Evolutionary conservation across 2,797 vertebrate species (phyloP), one percentile per base, ranked within the genome.

Genomic region (Takifugu rubripes): DNA sequence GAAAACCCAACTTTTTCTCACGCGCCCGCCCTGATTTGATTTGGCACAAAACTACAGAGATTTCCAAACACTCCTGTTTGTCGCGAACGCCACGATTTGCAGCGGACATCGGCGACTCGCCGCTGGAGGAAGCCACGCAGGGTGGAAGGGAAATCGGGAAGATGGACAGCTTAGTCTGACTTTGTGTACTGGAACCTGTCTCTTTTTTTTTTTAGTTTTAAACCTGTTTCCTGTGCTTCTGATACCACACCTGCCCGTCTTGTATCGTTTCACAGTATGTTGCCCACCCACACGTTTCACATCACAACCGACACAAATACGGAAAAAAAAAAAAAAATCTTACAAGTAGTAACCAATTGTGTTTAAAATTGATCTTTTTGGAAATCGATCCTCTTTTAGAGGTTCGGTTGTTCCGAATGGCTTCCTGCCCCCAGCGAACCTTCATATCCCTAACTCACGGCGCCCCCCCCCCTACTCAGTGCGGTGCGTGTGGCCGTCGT

Each of bases 401-500:
- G 53, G 11, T 56, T 10, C 26, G 3, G 21, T 48, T 48, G 16
- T 46, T 40, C 36, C 36, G 36, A 40, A 40, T 40, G 8, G 12
- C 52, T 7, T 27, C 25, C 25, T 6, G 6, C 12, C 48, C 48
- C 48, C 24, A 8, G 7, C 6, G 27, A 29, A 33, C 10, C 31
- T 33, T 26, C 9, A 46, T 24, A 21, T 17, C 17, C 10, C 7
- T 8, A 17, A 6, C 17, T 52, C 47, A 47, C 9, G 8, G 31
- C 5, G 27, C 27, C 8, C 27, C 11, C 10, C 51, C 42, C 59
- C 50, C 54, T 89, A 92, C 78, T 91, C 89, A 7, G 76, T 88
- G 68, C 89, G 88, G 31, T 74, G 69, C 9, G 70, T 72, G 56
- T 82, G 82, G 66, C 66, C 84, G 9, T 89, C 88, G 0, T 80